Base-by-base conservation (phyloP, 2,113 vertebrate species). In the Balaenoptera acutorostrata region DNA sequence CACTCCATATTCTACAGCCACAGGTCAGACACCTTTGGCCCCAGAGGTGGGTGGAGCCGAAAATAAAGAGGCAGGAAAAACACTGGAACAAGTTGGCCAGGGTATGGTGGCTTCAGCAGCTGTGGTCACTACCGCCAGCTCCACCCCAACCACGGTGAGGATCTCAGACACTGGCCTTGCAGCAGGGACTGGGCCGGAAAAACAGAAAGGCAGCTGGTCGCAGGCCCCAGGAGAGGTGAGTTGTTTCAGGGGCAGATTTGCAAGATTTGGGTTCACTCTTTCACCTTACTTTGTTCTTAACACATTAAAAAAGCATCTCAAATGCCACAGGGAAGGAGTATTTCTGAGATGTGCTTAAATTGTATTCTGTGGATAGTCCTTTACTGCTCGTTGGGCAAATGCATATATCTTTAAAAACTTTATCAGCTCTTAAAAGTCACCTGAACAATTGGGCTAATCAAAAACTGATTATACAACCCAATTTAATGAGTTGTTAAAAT, bases 221-320 rank as follows among this genome's bases (percentile, higher is more conserved):
- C 98, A 98, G 96, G 88, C 89, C 94, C 99, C 98, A 93, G 99
- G 99, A 96, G 99, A 99, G 99, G 99, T 99, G 98, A 99, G 99
- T 98, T 88, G 59, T 96, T 93, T 2, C 33, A 83, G 85, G 27
- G n/a, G 5, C 33, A 69, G 90, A 94, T 75, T 33, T 89, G 66
- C 61, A 86, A 95, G 87, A 66, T 92, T 52, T 93, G 90, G 39
- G 33, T 96, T 96, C 39, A 92, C 14, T 61, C 64, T 96, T 93
- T 92, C 44, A 88, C 75, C 61, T n/a, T 95, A 3, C 52, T 92
- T 72, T 92, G 46, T 90, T 96, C 83, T 87, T 96, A 86, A 82
- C 25, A 78, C 72, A 72, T 88, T 94, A 68, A 71, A 96, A 96
- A 93, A 59, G 18, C 77, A 74, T 96, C 57, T 95, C 55, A 92